Evolutionary conservation across 1,140 invertebrate genomes (phyloP).

Genomic region (Nasonia vitripennis): DNA sequence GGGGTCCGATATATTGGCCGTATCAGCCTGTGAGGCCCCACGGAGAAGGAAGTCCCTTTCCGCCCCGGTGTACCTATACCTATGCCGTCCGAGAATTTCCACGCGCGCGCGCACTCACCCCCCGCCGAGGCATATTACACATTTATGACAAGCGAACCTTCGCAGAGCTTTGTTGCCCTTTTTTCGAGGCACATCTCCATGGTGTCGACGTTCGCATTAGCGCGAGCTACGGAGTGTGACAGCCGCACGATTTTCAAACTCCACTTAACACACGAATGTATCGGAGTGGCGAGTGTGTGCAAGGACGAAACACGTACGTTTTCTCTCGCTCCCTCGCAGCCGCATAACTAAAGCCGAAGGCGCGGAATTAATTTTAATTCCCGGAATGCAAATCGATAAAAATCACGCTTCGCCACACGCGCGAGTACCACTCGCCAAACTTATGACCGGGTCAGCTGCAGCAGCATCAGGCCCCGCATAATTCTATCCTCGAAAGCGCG

Average conservation of each 20-base stretch:
- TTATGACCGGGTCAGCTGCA: conserved; percentile 13
- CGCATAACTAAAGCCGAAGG: not conserved
- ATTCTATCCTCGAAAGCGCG: conserved; percentile 16
- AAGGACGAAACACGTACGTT: not conserved
- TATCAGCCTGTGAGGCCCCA: conserved; percentile 51
- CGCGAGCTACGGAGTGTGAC: not conserved
- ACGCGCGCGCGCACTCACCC: not conserved
- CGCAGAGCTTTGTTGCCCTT: not conserved
- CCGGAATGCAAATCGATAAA: conserved; percentile 44
- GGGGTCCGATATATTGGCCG: conserved; percentile 53
- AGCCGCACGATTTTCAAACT: not conserved
- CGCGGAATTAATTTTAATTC: conserved; percentile 31
- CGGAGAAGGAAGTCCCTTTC: conserved; percentile 59
- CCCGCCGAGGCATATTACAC: not conserved
- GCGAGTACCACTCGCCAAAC: not conserved
- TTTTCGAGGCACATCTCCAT: not conserved
- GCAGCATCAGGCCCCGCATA: not conserved
- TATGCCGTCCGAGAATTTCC: not conserved
- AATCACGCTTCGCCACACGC: not conserved
- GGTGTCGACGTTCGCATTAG: not conserved
- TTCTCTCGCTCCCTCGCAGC: not conserved
- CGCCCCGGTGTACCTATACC: not conserved
- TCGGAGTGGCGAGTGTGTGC: not conserved
- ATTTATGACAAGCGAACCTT: conserved; percentile 6
- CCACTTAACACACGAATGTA: not conserved